A percentile compares a stretch with the other conserved stretches of the same genome.
phyloP scores from a whole-genome alignment of 2,113 vertebrate species.

The Sialia sialis region DNA sequence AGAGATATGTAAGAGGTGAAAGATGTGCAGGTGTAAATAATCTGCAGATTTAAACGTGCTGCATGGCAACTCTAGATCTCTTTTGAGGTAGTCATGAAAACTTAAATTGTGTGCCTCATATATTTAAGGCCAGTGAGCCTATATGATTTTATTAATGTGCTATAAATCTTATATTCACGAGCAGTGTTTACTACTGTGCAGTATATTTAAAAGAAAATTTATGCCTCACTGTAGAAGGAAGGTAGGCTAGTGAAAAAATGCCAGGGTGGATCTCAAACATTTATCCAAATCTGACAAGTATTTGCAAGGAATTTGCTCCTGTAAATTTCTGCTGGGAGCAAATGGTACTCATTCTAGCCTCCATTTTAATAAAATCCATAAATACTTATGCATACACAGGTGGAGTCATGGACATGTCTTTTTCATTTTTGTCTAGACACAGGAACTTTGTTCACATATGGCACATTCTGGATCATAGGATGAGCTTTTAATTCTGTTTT shows the following conservation, averaged over 20 bases:
- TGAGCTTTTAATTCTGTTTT: background rate
- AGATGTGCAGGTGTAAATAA: slow-evolving; percentile 39
- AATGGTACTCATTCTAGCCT: background rate
- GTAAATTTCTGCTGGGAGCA: slow-evolving; percentile 8
- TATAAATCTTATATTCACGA: slow-evolving; percentile 63
- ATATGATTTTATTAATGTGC: slow-evolving; percentile 66
- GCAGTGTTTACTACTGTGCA: slow-evolving; percentile 56
- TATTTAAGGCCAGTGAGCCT: slow-evolving; percentile 61
- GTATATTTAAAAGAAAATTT: slow-evolving; percentile 65
- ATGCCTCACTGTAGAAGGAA: slow-evolving; percentile 1
- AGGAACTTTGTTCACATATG: background rate
- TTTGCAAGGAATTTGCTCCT: slow-evolving; percentile 29
- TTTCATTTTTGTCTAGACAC: background rate
- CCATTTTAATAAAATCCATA: background rate
- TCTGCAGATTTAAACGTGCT: slow-evolving; percentile 51
- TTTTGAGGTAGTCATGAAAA: slow-evolving; percentile 59
- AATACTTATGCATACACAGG: background rate
- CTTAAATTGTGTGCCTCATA: slow-evolving; percentile 61
- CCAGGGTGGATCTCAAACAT: slow-evolving; percentile 52
- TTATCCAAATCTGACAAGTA: slow-evolving; percentile 55
- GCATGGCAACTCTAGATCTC: slow-evolving; percentile 52
- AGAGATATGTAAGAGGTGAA: background rate
- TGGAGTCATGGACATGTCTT: background rate
- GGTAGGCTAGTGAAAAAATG: slow-evolving; percentile 51
- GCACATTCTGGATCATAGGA: background rate